phyloP scores from a whole-genome alignment of 1,140 invertebrate species.

The Dreissena polymorpha region DNA sequence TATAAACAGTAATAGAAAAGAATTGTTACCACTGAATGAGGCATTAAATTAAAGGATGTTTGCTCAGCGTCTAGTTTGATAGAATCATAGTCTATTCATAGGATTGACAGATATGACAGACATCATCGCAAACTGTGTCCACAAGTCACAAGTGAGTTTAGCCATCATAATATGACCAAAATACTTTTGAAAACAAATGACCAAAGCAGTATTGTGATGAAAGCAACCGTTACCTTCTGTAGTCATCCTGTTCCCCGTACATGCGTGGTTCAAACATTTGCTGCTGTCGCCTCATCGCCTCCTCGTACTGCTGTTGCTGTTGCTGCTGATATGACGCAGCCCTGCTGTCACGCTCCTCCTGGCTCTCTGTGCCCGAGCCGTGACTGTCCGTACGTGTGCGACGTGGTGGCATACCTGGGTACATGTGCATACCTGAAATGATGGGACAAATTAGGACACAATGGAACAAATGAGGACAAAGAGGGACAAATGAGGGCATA shows the following conservation, averaged over 20 bases:
- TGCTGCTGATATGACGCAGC: not conserved
- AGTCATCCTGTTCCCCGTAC: constrained; percentile 73
- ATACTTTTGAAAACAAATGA: no score
- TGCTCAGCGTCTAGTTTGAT: constrained; percentile 37
- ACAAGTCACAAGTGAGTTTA: no score
- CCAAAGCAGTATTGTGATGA: no score
- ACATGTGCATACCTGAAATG: constrained; percentile 76
- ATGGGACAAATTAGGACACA: constrained; percentile 3
- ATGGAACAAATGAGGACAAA: not conserved
- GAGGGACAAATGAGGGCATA: not conserved
- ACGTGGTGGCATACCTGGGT: constrained; percentile 60
- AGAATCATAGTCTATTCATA: constrained; percentile 34
- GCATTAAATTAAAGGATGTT: not conserved
- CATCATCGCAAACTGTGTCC: constrained; percentile 36
- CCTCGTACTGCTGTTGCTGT: constrained; percentile 15
- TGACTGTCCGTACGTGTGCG: constrained; percentile 77
- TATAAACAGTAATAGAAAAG: no score
- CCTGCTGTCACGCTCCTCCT: constrained; percentile 61
- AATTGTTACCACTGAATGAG: no score
- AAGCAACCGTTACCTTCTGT: constrained; percentile 59
- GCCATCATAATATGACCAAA: no score
- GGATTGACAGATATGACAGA: constrained; percentile 44
- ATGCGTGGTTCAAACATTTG: constrained; percentile 72
- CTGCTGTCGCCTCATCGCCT: constrained; percentile 54
- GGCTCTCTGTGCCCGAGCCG: constrained; percentile 77